phyloP scores from a whole-genome alignment of 64 coral and sea anemone species.

The Dendronephthya gigantea region DNA sequence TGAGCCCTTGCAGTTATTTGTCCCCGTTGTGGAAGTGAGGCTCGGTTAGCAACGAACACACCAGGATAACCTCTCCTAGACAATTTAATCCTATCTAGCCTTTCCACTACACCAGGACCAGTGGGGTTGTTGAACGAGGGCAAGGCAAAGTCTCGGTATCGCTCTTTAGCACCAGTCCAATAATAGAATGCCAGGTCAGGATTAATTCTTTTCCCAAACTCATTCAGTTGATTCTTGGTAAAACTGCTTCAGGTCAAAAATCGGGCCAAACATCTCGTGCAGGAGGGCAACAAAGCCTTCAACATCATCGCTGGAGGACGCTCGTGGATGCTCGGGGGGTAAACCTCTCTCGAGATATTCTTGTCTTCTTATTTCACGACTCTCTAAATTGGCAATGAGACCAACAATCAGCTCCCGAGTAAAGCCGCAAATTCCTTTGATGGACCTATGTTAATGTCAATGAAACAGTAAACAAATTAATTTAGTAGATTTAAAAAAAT shows the following conservation, averaged over 20 bases:
- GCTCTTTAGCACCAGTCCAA: slow-evolving; percentile 44
- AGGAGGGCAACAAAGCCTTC: slow-evolving; percentile 40
- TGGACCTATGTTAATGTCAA: not conserved
- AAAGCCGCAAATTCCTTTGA: slow-evolving; percentile 48
- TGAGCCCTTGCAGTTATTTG: slow-evolving; percentile 39
- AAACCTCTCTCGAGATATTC: slow-evolving; percentile 21
- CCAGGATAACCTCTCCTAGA: slow-evolving; percentile 51
- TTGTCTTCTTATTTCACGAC: slow-evolving; percentile 9
- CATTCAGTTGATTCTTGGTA: not conserved
- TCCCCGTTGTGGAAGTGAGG: slow-evolving; percentile 45
- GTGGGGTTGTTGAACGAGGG: slow-evolving; percentile 40
- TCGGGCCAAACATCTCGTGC: slow-evolving; percentile 41
- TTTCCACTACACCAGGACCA: slow-evolving; percentile 36
- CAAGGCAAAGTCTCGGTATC: slow-evolving; percentile 36
- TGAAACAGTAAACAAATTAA: too few species aligned
- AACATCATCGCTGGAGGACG: slow-evolving; percentile 51
- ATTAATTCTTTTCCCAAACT: not conserved
- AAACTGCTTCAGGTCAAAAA: slow-evolving; percentile 42
- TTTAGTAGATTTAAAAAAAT: too few species aligned
- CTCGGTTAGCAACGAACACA: slow-evolving; percentile 55
- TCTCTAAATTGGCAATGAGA: slow-evolving; percentile 44
- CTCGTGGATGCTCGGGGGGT: slow-evolving; percentile 27
- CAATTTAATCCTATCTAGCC: slow-evolving; percentile 24
- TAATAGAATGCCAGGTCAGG: not conserved
- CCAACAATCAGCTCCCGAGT: slow-evolving; percentile 40